Evolutionary conservation across 2,888 invertebrate species (phyloP), one percentile per base, ranked within the genome.

Genomic region (Leistus spinibarbis): DNA sequence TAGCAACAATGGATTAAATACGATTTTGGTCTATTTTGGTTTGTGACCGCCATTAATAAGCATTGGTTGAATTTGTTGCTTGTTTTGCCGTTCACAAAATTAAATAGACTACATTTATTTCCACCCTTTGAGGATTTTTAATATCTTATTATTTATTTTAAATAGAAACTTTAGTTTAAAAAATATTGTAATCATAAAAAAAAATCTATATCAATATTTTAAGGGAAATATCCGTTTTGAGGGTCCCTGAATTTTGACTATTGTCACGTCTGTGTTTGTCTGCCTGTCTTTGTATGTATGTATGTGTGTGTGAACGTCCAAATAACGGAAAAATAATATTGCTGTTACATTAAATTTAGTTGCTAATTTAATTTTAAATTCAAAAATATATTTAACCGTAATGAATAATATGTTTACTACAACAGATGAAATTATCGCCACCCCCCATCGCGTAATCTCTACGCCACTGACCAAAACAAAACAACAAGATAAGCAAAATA

Each of bases 41-140:
- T 77, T 77, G 77, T 77, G 77, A 77, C 77, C 77, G 77, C 77
- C 76, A 60, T 77, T 71, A 77, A 76, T 76, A 77, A 76, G 77
- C 77, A 77, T 76, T 72, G 4, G 60, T 68, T 72, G 63, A 27
- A 56, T 65, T 67, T 76, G 60, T 69, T 77, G 77, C 77, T 76
- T 77, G 72, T 76, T 77, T 77, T 69, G 77, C 76, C 65, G 76
- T 76, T 77, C 77, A 77, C 77, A 77, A 77, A 77, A 76, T 77
- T 72, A 77, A 77, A 72, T 65, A 72, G 65, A 72, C 72, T 13
- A 13, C 63, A 63, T 40, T 20, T 65, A 24, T 65, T 64, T 65
- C 23, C 13, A 65, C 20, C 5, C 20, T 62, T 19, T 4, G 20
- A 13, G 17, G 20, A 19, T 16, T 22, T n/a, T 23, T n/a, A n/a